Evolutionary conservation across 2,888 invertebrate genomes (phyloP).

Genomic region (Elaeidobius kamerunicus): DNA sequence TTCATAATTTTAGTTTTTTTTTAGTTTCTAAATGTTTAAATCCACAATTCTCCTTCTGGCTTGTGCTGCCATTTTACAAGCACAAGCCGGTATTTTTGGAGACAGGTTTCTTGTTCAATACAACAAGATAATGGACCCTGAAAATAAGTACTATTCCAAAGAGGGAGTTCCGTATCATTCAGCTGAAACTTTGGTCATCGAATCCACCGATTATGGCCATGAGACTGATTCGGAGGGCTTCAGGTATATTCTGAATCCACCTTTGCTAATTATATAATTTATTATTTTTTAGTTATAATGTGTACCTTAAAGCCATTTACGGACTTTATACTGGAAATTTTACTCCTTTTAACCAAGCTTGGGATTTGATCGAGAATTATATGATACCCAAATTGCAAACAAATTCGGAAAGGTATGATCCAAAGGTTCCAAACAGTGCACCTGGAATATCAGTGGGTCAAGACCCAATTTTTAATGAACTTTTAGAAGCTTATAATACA

Average conservation of each 20-base stretch:
- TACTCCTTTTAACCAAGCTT: constrained; percentile 33
- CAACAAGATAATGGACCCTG: constrained; percentile 18
- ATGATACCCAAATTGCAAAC: constrained; percentile 31
- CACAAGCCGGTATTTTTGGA: constrained; percentile 9
- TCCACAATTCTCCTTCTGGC: neutral
- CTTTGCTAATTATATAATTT: neutral
- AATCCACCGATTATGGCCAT: constrained; percentile 38
- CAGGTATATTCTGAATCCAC: constrained; percentile 12
- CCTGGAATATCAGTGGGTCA: constrained; percentile 31
- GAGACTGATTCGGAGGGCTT: constrained; percentile 38
- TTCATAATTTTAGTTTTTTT: too few relatives aligned
- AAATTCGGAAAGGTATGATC: constrained; percentile 32
- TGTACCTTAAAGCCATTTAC: constrained; percentile 33
- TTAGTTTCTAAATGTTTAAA: too few relatives aligned
- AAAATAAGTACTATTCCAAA: constrained; percentile 23
- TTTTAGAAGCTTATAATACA: constrained; percentile 32
- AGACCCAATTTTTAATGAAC: constrained; percentile 35
- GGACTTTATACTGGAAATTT: constrained; percentile 32
- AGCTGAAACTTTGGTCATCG: constrained; percentile 35
- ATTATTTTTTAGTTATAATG: constrained; percentile 33
- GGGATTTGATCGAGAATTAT: constrained; percentile 33
- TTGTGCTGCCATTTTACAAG: too few relatives aligned
- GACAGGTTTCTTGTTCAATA: constrained; percentile 21
- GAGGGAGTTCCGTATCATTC: constrained; percentile 36
- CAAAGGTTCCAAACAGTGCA: constrained; percentile 22